Evolutionary conservation across 2,888 invertebrate species (phyloP).

Genomic region (Lottia gigantea): DNA sequence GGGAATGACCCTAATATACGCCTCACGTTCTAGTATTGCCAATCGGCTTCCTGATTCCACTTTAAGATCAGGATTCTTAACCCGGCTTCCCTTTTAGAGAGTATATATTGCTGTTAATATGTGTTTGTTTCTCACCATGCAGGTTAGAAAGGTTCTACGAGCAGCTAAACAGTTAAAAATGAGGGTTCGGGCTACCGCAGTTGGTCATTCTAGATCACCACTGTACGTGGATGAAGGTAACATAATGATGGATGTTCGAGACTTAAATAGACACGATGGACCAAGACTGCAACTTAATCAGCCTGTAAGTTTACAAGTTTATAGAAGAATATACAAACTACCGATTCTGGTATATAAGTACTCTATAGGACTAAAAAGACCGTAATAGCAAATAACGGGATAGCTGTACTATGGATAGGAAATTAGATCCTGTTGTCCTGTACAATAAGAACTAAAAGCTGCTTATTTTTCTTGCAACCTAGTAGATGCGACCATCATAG

Average conservation of each 20-base stretch:
- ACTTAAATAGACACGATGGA: constrained; percentile 32
- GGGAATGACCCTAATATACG: too few relatives aligned
- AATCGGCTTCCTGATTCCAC: too few relatives aligned
- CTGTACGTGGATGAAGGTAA: constrained; percentile 37
- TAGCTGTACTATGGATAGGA: too few relatives aligned
- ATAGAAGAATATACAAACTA: too few relatives aligned
- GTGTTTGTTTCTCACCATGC: neutral
- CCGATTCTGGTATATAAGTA: too few relatives aligned
- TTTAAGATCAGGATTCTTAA: neutral
- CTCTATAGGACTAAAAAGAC: too few relatives aligned
- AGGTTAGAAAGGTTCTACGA: constrained; percentile 23
- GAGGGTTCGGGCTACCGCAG: constrained; percentile 33
- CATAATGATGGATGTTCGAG: constrained; percentile 34
- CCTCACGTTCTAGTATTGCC: neutral
- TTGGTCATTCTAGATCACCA: constrained; percentile 34
- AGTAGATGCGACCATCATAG: too few relatives aligned
- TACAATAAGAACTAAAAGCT: too few relatives aligned
- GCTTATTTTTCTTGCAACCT: too few relatives aligned
- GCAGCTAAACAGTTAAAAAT: constrained; percentile 29
- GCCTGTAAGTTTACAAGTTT: constrained; percentile 27
- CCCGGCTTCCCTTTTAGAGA: neutral
- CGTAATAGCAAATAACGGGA: too few relatives aligned
- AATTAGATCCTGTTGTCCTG: too few relatives aligned
- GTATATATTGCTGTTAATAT: neutral
- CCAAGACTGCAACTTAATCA: constrained; percentile 28